Percentiles rank a stretch among this genome's conserved stretches.
These are phyloP conservation scores for Nyctibius grandis DNA, from an alignment of 2,797 vertebrate species.

Conservation along the genomic window DNA sequence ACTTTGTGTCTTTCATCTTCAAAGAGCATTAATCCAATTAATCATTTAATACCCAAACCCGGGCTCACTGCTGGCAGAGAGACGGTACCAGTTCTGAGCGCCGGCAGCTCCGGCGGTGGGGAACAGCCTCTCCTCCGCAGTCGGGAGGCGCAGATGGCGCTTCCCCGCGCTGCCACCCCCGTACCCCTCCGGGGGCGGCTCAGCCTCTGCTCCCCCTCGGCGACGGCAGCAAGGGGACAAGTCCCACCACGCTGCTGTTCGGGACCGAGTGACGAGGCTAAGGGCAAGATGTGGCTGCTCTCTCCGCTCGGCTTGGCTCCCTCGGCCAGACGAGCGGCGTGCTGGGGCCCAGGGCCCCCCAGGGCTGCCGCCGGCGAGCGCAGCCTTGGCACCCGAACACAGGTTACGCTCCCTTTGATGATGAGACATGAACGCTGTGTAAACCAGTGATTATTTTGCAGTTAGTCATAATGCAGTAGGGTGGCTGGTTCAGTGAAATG, in stretches of 20 bases:
- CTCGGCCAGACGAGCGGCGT: accelerated
- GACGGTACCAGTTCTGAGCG: not conserved
- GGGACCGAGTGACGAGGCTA: accelerated
- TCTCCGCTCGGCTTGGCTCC: not conserved
- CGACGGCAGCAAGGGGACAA: not conserved
- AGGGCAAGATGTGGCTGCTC: accelerated
- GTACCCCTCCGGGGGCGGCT: not conserved
- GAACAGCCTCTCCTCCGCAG: not conserved
- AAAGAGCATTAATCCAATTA: not conserved
- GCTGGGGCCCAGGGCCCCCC: not conserved
- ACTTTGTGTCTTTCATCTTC: not conserved
- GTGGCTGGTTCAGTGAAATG: not conserved
- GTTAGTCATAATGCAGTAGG: not conserved
- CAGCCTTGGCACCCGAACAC: not conserved
- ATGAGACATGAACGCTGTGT: not conserved
- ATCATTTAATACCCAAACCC: not conserved
- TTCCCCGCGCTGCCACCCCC: not conserved
- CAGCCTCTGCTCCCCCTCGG: not conserved
- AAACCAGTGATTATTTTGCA: not conserved
- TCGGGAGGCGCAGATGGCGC: accelerated
- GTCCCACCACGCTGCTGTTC: not conserved
- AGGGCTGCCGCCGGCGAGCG: not conserved
- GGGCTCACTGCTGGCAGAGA: not conserved
- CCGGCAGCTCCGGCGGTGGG: accelerated
- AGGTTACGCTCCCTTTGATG: not conserved